Conservation (phyloP, 2,888 invertebrate genomes). For the Habrosyne pyritoides region DNA sequence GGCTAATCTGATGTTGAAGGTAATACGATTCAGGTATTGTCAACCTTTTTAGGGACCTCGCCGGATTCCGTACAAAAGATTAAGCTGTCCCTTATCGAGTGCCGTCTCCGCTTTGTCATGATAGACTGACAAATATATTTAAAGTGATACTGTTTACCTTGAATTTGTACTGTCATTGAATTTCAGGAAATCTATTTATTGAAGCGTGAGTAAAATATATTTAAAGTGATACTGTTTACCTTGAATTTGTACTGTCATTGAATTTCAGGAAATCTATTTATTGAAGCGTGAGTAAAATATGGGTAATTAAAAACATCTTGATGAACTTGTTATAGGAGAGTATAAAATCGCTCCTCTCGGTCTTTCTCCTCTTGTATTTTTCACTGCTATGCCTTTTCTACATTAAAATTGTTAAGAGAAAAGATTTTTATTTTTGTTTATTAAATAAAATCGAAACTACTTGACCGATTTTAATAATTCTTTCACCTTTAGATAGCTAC, state of each 20-base stretch:
- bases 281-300: too few species aligned
- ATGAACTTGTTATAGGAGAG: too few species aligned
- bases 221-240: conserved; percentile 4
- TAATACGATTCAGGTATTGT: conserved; percentile 27
- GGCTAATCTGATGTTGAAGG: conserved; percentile 2
- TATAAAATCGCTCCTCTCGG: too few species aligned
- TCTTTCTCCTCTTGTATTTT: too few species aligned
- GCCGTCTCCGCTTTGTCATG: conserved; percentile 7
- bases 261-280: neutral
- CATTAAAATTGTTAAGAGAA: too few species aligned
- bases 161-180: neutral
- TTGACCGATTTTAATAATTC: too few species aligned
- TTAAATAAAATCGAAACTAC: too few species aligned
- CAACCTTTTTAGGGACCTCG: conserved; percentile 41
- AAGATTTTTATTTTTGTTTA: too few species aligned
- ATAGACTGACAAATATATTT: neutral
- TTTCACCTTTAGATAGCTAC: too few species aligned
- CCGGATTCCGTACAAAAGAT: conserved; percentile 35
- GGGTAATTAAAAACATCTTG: too few species aligned
- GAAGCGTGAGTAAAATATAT: too few species aligned
- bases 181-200: neutral
- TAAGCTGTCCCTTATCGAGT: conserved; percentile 39
- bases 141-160: conserved; percentile 4
- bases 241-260: neutral
- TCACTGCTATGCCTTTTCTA: too few species aligned